Base-by-base conservation (phyloP, 1,140 invertebrate genomes). In the Drosophila azteca region DNA sequence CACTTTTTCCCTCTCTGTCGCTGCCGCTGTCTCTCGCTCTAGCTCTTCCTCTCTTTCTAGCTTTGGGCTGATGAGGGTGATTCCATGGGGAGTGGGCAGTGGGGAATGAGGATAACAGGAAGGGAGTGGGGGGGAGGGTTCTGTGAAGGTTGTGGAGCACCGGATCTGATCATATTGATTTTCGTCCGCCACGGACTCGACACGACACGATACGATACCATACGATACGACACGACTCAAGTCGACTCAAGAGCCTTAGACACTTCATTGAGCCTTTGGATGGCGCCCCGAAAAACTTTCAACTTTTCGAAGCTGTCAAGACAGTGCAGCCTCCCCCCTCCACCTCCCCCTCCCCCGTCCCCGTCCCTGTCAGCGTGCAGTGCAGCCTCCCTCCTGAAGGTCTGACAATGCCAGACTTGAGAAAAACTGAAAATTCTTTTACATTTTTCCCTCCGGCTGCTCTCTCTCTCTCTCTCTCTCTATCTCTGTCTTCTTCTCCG, bases 191-290 rank as follows among this genome's bases (percentile, higher is more conserved):
- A 57, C 54, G 15, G 17, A 43, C 70, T 69, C 65, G 31, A 11
- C 9, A 2, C 31, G 31, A 35, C 31, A 11, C 35, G 35, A 35
- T 9, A 4, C 35, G 3, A 4, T 26, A 26, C 35, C 1, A 4
- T 26, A 26, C 35, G 3, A 26, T 26, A 26, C 35, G 35, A 39
- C 35, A 13, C 35, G 35, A 39, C 35, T 39, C 35, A 13, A 39
- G 35, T 39, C 35, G 11, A 39, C 58, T 60, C 58, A 22, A 50
- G 20, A 15, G 50, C 55, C 52, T 55, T 15, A 57, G 65, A 68
- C 78, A 81, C 79, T 81, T 77, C 78, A 81, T 81, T 72, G 61
- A 72, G 77, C 65, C 67, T 73, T 75, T 53, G 52, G 65, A 66
- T 41, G 65, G 49, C 31, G 49, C 31, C 31, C 17, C 29, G 13